These are phyloP conservation scores for Stigmatopora argus DNA, from an alignment of 2,113 vertebrate species.

Conservation along the genomic window DNA sequence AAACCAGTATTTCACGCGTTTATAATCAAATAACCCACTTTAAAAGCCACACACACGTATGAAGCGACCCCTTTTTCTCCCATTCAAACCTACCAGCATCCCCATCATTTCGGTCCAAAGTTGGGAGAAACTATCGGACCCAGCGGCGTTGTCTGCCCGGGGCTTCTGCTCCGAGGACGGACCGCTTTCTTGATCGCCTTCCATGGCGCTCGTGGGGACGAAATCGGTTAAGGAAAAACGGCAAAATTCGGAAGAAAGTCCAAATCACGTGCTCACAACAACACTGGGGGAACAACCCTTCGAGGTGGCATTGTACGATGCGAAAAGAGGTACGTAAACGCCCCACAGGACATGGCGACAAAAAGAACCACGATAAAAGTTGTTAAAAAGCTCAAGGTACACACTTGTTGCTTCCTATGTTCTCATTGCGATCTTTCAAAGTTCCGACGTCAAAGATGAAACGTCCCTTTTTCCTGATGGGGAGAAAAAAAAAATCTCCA, in stretches of 20 bases:
- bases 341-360: background rate
- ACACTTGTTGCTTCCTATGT: background rate
- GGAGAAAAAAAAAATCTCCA: background rate
- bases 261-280: background rate
- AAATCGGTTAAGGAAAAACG: background rate
- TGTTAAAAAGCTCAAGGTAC: background rate
- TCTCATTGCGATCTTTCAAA: constrained; percentile 1
- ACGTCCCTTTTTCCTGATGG: too few relatives aligned
- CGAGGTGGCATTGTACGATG: constrained; percentile 37
- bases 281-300: constrained; percentile 40
- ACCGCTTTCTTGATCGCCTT: constrained; percentile 65
- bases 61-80: constrained; percentile 26
- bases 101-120: constrained; percentile 95
- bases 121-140: constrained; percentile 80
- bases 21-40: background rate
- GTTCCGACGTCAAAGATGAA: background rate
- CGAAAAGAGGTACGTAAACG: constrained; percentile 28
- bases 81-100: constrained; percentile 85
- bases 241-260: constrained; percentile 12
- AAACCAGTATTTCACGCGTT: too few relatives aligned
- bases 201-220: constrained; percentile 54
- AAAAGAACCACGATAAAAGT: background rate
- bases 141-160: constrained; percentile 49
- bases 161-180: constrained; percentile 44
- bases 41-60: constrained; percentile 25